phyloP scores from a whole-genome alignment of 1,140 invertebrate species.

The Pseudomyrmex flavicornis region DNA sequence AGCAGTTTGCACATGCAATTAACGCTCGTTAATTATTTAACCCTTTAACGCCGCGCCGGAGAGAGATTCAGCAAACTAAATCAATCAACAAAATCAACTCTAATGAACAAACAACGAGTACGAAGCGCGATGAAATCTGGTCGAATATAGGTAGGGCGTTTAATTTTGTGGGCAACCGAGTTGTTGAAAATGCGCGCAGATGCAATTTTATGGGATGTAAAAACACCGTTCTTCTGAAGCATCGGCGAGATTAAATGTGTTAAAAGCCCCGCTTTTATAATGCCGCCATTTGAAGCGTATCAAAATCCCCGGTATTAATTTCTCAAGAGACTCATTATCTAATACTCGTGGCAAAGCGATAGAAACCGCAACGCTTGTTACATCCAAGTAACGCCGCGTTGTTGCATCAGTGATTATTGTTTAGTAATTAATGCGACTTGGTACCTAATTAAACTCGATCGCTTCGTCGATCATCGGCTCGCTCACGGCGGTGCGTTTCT shows the following conservation, averaged over 20 bases:
- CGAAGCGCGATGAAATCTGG: not conserved
- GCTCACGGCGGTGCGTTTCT: slow-evolving; percentile 26
- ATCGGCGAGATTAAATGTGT: too few species aligned
- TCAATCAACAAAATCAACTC: slow-evolving; percentile 10
- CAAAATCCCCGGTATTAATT: slow-evolving; percentile 1
- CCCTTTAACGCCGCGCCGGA: not conserved
- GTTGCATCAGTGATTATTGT: slow-evolving; percentile 45
- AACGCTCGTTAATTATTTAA: slow-evolving; percentile 41
- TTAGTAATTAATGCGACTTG: slow-evolving; percentile 53
- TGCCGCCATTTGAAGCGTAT: not conserved
- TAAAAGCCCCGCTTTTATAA: not conserved
- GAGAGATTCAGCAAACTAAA: slow-evolving; percentile 25
- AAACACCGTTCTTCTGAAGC: not conserved
- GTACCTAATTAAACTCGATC: slow-evolving; percentile 49
- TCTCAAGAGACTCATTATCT: slow-evolving; percentile 10
- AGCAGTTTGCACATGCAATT: slow-evolving; percentile 13
- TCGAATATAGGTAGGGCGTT: not conserved
- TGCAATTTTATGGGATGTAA: not conserved
- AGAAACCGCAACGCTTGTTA: not conserved
- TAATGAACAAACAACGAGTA: not conserved
- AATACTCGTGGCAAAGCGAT: not conserved
- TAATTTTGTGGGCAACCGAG: not conserved
- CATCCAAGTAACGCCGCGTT: slow-evolving; percentile 13
- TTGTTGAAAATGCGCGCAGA: not conserved
- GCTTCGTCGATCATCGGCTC: slow-evolving; percentile 53